Conservation (phyloP, 2,797 vertebrate species). For the Eidolon dupreanum region DNA sequence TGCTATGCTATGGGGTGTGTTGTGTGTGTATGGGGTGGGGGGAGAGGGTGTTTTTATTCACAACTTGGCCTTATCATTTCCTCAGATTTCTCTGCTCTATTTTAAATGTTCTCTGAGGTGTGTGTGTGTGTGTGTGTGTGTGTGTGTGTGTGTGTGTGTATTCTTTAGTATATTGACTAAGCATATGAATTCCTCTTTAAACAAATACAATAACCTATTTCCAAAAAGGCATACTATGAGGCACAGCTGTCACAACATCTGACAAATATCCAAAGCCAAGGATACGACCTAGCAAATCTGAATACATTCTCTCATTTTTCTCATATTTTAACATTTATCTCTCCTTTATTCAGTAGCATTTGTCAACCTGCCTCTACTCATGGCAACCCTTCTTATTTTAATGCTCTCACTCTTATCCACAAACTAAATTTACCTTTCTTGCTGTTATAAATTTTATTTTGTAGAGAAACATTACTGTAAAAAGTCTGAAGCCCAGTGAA, state of each 20-base stretch:
- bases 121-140: no score
- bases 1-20: background rate
- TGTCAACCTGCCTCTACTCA: slow-evolving; percentile 55
- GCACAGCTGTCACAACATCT: slow-evolving; percentile 55
- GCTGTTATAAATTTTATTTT: slow-evolving; percentile 57
- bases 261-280: slow-evolving; percentile 68
- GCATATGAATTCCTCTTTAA: background rate
- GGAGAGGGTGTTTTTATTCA: background rate
- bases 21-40: rapidly evolving
- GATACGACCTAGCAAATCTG: slow-evolving; percentile 59
- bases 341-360: slow-evolving; percentile 55
- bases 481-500: background rate
- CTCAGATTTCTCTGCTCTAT: background rate
- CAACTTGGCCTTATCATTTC: background rate
- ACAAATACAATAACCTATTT: slow-evolving; percentile 33
- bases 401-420: slow-evolving; percentile 51
- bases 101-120: background rate
- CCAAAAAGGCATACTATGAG: slow-evolving; percentile 47
- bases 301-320: slow-evolving; percentile 45
- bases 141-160: no score
- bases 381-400: slow-evolving; percentile 64
- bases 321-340: slow-evolving; percentile 65
- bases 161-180: background rate
- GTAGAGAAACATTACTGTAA: slow-evolving; percentile 14
- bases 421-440: slow-evolving; percentile 62